Evolutionary conservation across 2,797 vertebrate species (phyloP), one percentile per base, ranked within the genome.

Genomic region (Enteromius trimaculatus): DNA sequence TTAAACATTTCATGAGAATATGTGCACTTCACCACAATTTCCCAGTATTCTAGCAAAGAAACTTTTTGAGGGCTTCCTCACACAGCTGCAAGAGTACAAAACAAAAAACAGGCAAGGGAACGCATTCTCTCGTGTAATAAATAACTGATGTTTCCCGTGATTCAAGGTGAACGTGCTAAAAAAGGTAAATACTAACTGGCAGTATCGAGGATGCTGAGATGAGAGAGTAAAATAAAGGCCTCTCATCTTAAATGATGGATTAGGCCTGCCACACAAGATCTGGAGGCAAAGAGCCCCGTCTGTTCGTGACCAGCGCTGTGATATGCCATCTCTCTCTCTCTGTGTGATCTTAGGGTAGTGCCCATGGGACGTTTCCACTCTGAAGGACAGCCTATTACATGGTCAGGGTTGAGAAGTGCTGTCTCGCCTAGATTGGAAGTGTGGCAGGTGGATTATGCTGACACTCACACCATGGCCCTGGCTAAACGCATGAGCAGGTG

Each of bases 381-480:
- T 69, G 42, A 86, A 86, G 85, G 82, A 83, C 86, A 83, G 74
- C 74, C 75, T 75, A 77, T 81, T 83, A 84, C 69, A 79, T 31
- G 55, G 39, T 62, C 87, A 83, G 88, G 65, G 64, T 51, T 81
- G 84, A 71, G 31, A 34, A 51, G 44, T 39, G 76, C 31, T 11
- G 68, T 74, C 77, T 51, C 26, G 23, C 71, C 66, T 23, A 26
- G 60, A 69, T 37, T 65, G 69, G 29, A 62, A 77, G 82, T 44
- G 71, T 71, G 47, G 19, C 51, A 44, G 66, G 23, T 71, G 37
- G 77, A 81, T 77, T 77, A 51, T 76, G 81, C 81, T 83, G 80
- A 87, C 79, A 31, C 31, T 80, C 26, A 74, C 55, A 80, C 71
- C 37, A 55, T 62, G 66, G 69, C 49, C 17, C 70, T 66, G 79